Base-by-base conservation (phyloP, 2,113 vertebrate genomes). In the Charadrius vociferus region DNA sequence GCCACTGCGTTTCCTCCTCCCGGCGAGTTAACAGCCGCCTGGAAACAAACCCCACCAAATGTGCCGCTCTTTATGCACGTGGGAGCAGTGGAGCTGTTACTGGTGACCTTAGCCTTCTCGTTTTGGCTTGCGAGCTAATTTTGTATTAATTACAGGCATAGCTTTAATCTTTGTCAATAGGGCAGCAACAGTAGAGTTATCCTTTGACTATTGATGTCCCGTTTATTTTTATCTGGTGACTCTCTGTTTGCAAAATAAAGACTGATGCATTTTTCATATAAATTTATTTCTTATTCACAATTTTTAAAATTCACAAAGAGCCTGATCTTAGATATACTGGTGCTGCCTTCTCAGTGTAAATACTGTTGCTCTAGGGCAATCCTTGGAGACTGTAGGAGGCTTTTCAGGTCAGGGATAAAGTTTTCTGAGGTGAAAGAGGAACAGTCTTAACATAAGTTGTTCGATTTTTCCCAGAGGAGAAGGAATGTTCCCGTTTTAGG, bases 31-130 rank as follows among this genome's bases (percentile, higher is more conserved):
- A 39, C 55, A 71, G 71, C 39, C 0, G 9, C 47, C 67, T 86
- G 68, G 45, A 80, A 95, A 41, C 19, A 53, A 72, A 55, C 36
- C 21, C 23, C 21, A 22, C 70, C 55, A 86, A 68, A 49, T 22
- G 12, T 36, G 30, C 45, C 0, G 15, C 73, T 63, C 75, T 59
- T 70, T 63, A 16, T 85, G 43, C 62, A 17, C 0, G 0, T 0
- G 3, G 70, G 52, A 82, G 92, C 58, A 32, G 23, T 5, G 15
- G 50, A 56, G 75, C 62, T 58, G 14, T 85, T 91, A 68, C 41
- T n/a, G 3, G 74, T 50, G 74, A 90, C 87, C 74, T 90, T 23
- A 32, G 53, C 36, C 20, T 23, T 12, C 66, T 88, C 7, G 10
- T 56, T 73, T 70, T 58, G 74, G 80, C 72, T 90, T 88, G 93